These are phyloP conservation scores for Sorex maritimensis DNA, from an alignment of 2,797 vertebrate species.

Conservation along the genomic window DNA sequence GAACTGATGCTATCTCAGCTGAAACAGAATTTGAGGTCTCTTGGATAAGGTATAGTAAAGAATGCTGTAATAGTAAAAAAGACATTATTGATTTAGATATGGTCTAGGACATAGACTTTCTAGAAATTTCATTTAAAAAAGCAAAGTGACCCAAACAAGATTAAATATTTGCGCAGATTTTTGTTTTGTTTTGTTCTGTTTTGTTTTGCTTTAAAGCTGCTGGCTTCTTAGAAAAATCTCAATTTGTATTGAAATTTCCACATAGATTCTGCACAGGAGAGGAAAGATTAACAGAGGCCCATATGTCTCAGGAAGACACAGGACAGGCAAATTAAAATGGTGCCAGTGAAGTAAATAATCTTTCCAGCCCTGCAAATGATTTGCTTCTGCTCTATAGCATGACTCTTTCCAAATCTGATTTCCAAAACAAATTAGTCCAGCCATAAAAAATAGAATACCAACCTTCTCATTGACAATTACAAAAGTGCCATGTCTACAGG, in stretches of 20 bases:
- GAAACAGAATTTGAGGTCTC: constrained; percentile 25
- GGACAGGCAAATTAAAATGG: constrained; percentile 39
- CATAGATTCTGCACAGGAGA: neutral
- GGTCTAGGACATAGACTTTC: neutral
- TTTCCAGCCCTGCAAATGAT: constrained; percentile 28
- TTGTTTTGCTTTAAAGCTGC: constrained; percentile 44
- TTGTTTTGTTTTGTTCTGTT: neutral
- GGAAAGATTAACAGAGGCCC: constrained; percentile 14
- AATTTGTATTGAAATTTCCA: constrained; percentile 42
- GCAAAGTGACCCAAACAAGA: neutral
- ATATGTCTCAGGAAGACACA: neutral
- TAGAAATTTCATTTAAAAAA: constrained; percentile 56
- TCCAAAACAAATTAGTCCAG: constrained; percentile 81
- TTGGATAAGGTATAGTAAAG: constrained; percentile 39
- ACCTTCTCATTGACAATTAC: constrained; percentile 57
- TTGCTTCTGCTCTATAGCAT: constrained; percentile 65
- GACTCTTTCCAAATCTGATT: constrained; percentile 74
- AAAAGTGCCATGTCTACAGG: constrained; percentile 32
- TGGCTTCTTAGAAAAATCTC: constrained; percentile 26
- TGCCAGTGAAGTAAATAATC: constrained; percentile 34
- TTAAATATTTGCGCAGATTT: neutral
- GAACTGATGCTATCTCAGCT: constrained; percentile 9
- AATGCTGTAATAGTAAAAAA: constrained; percentile 21
- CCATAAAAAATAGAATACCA: constrained; percentile 41
- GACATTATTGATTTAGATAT: neutral